phyloP scores from a whole-genome alignment of 2,888 invertebrate genomes.

The Erebia ligea region DNA sequence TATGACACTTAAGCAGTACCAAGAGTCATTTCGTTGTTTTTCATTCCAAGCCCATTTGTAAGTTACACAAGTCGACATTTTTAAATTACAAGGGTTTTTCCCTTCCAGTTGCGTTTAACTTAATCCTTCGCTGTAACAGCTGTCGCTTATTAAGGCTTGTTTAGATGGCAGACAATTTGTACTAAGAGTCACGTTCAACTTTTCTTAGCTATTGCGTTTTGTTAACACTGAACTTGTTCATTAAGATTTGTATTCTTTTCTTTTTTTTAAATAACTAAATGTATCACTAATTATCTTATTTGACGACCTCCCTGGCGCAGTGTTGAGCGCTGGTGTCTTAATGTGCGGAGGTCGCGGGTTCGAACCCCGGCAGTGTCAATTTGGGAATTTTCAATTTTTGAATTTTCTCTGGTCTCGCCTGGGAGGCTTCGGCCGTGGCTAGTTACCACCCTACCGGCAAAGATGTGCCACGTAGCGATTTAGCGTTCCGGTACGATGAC shows the following conservation, averaged over 20 bases:
- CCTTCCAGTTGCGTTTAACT: slow-evolving; percentile 62
- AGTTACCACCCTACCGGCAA: too few species aligned
- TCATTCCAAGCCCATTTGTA: slow-evolving; percentile 8
- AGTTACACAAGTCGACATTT: slow-evolving; percentile 36
- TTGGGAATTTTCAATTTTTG: too few species aligned
- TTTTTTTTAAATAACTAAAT: background rate
- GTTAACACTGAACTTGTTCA: slow-evolving; percentile 4
- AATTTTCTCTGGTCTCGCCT: too few species aligned
- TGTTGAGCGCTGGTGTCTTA: too few species aligned
- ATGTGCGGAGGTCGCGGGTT: too few species aligned
- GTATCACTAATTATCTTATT: background rate
- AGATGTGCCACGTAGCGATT: too few species aligned
- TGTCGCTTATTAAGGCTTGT: slow-evolving; percentile 59
- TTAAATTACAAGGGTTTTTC: slow-evolving; percentile 45
- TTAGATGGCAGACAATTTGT: slow-evolving; percentile 56
- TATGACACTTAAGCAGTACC: background rate
- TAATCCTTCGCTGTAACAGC: slow-evolving; percentile 67
- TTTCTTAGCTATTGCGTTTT: slow-evolving; percentile 15
- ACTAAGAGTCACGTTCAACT: slow-evolving; percentile 23
- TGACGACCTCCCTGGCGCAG: too few species aligned
- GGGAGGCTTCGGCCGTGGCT: too few species aligned
- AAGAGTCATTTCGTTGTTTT: slow-evolving; percentile 19
- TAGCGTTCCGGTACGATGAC: too few species aligned
- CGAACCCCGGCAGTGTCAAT: too few species aligned
- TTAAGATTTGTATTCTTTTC: background rate